A percentile compares a stretch with the other conserved stretches of the same genome.
phyloP scores from a whole-genome alignment of 2,113 vertebrate genomes.

The Colossoma macropomum region DNA sequence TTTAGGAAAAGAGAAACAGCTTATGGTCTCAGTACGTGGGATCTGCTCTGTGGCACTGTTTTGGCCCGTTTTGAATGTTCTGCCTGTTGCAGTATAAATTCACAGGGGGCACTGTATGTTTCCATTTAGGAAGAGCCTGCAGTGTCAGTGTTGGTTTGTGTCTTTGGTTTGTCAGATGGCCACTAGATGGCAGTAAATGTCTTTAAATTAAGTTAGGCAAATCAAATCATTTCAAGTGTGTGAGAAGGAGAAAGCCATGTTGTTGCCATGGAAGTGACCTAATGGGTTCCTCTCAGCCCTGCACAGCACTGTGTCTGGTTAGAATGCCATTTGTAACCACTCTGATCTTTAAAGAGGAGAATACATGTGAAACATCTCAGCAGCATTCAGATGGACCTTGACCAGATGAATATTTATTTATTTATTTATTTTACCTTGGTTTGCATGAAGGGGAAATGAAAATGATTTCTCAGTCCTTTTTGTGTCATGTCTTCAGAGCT shows the following conservation, averaged over 20 bases:
- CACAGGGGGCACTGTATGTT: neutral
- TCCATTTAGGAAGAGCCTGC: slow-evolving; percentile 9
- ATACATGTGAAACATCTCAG: slow-evolving; percentile 63
- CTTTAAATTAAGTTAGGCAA: slow-evolving; percentile 55
- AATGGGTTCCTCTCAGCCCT: slow-evolving; percentile 66
- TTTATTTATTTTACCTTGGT: slow-evolving; percentile 45
- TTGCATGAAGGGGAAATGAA: neutral
- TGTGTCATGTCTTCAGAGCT: slow-evolving; percentile 39
- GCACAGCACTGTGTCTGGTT: slow-evolving; percentile 56
- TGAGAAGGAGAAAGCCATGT: slow-evolving; percentile 49
- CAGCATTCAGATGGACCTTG: slow-evolving; percentile 61
- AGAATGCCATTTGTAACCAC: slow-evolving; percentile 70
- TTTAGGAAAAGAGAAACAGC: slow-evolving; percentile 23
- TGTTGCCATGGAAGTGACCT: slow-evolving; percentile 79
- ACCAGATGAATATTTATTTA: slow-evolving; percentile 39
- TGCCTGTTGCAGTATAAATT: neutral
- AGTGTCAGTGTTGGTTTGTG: slow-evolving; percentile 26
- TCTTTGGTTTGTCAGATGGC: slow-evolving; percentile 38
- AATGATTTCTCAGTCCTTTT: neutral
- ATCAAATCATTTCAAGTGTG: neutral
- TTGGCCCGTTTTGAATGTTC: neutral
- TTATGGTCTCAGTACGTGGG: neutral
- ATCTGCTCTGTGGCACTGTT: neutral
- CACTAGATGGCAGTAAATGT: slow-evolving; percentile 78
- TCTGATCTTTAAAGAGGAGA: slow-evolving; percentile 67